These are phyloP conservation scores for Drosophila testacea DNA, from an alignment of 2,888 invertebrate genomes.

Conservation along the genomic window DNA sequence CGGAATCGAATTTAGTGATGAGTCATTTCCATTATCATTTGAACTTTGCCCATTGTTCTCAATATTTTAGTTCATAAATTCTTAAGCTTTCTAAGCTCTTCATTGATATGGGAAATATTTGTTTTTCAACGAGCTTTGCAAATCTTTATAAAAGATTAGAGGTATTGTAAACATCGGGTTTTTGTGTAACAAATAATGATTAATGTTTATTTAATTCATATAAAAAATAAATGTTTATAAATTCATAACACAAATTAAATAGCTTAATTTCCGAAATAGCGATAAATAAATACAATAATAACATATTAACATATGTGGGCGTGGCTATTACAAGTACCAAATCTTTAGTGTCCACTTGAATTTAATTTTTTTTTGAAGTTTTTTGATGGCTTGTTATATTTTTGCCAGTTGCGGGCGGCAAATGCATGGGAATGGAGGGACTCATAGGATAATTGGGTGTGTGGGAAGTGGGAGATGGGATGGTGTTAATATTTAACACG, in stretches of 20 bases:
- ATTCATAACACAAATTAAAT: constrained; percentile 53
- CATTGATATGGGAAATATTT: not conserved
- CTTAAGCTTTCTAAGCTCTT: not conserved
- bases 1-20: constrained; percentile 15
- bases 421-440: constrained; percentile 67
- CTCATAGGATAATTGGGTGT: constrained; percentile 18
- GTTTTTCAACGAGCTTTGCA: not conserved
- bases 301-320: constrained; percentile 34
- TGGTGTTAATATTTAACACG: constrained; percentile 30
- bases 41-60: constrained; percentile 33
- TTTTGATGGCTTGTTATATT: constrained; percentile 71
- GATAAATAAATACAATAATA: constrained; percentile 75
- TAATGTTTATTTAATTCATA: constrained; percentile 50
- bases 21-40: constrained; percentile 48
- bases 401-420: constrained; percentile 60
- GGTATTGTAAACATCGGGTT: not conserved
- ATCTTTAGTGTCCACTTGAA: constrained; percentile 22
- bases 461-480: constrained; percentile 10
- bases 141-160: not conserved
- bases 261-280: constrained; percentile 49
- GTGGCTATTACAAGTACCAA: constrained; percentile 42
- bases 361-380: constrained; percentile 42
- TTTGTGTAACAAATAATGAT: constrained; percentile 65
- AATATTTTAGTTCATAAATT: constrained; percentile 6
- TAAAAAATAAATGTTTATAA: constrained; percentile 56